Percentiles rank a stretch among this genome's conserved stretches.
Conservation (phyloP, 2,888 invertebrate genomes). For the Phortica okadai region DNA sequence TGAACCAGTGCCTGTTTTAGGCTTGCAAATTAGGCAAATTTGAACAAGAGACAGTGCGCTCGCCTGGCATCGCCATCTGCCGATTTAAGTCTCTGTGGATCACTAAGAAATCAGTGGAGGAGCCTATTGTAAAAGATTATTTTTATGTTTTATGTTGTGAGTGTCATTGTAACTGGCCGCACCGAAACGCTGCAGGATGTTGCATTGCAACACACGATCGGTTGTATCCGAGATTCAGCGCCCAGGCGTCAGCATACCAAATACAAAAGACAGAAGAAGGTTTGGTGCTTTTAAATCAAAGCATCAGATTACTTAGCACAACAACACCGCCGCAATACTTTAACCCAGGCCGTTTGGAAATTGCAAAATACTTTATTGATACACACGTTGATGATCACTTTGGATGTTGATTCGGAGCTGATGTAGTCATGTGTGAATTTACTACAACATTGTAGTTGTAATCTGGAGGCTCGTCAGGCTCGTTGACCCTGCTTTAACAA, state of each 20-base stretch:
- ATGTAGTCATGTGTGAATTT: slow-evolving; percentile 71
- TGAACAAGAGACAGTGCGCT: no score
- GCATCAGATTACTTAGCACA: slow-evolving; percentile 66
- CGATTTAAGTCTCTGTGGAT: no score
- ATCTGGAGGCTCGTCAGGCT: slow-evolving; percentile 66
- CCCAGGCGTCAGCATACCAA: slow-evolving; percentile 62
- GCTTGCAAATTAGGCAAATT: no score
- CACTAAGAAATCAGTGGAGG: no score
- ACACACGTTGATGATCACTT: slow-evolving; percentile 66
- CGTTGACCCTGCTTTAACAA: slow-evolving; percentile 78
- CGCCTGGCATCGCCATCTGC: no score
- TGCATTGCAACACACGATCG: slow-evolving; percentile 57
- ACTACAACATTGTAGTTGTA: slow-evolving; percentile 71
- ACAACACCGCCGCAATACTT: slow-evolving; percentile 64
- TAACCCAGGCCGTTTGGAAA: slow-evolving; percentile 63
- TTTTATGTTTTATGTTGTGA: neutral
- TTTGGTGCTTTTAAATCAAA: slow-evolving; percentile 69
- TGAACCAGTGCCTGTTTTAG: no score
- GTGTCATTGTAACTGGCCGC: neutral
- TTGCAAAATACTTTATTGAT: slow-evolving; percentile 74
- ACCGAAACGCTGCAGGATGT: slow-evolving; percentile 45
- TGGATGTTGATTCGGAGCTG: slow-evolving; percentile 66
- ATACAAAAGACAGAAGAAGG: slow-evolving; percentile 66
- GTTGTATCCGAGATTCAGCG: slow-evolving; percentile 72
- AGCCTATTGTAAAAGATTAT: no score